Base-by-base conservation (phyloP, 2,113 vertebrate species). In the cattle (Bos taurus) region DNA sequence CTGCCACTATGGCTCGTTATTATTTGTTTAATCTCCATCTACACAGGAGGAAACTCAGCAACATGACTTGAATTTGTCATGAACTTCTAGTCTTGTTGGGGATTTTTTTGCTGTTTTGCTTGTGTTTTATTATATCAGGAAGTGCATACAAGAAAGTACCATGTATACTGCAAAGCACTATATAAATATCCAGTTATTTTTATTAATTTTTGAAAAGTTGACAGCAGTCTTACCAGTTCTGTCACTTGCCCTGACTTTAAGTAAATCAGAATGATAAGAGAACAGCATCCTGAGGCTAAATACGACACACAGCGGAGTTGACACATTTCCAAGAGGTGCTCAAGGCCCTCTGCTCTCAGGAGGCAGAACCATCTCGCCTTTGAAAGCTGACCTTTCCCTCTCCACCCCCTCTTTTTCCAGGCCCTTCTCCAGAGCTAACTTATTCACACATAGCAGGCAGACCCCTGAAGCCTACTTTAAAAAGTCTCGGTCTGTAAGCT, bases 191-290 rank as follows among this genome's bases (percentile, higher is more conserved):
- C 74, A 67, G 26, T 48, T 57, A 50, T 74, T 57, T 25, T 83
- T 59, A 86, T 25, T 15, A 56, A 71, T 23, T 83, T 91, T 92
- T 80, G 30, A 82, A 78, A 93, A 87, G 7, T 40, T 52, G 46
- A 33, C 33, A 64, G 17, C 25, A n/a, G 92, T 93, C 71, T 84
- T 46, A 78, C 48, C 48, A 33, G 88, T 54, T 86, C 28, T 10
- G 50, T 78, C 17, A 30, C 90, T 92, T 80, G 21, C 36, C 16
- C 43, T 80, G 77, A 81, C 15, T 43, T 57, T 33, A 59, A 87
- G n/a, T 50, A 71, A 74, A 82, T 78, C 21, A 36, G 11, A 36
- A 33, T 26, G 52, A 9, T 84, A 28, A 88, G 46, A 60, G 40
- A 89, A 67, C 16, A 7, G 0, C 28, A 57, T 28, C n/a, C 26